Conservation (phyloP, 2,113 vertebrate species). For the Psilopsiagon aurifrons region DNA sequence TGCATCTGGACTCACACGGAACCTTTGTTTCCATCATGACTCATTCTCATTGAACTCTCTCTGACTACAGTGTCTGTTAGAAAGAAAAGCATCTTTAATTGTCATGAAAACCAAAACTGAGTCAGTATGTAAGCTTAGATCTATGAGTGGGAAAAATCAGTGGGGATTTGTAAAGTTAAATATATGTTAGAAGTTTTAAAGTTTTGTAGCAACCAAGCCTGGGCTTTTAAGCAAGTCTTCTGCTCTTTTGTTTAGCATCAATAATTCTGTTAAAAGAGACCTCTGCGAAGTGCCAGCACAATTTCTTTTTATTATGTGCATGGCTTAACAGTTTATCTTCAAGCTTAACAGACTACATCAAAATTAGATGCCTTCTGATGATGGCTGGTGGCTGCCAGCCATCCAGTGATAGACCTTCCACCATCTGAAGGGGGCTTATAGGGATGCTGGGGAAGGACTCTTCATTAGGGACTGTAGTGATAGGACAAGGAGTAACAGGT, state of each 20-base stretch:
- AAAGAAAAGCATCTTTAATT: neutral
- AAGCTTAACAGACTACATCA: neutral
- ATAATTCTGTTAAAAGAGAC: neutral
- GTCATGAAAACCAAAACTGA: neutral
- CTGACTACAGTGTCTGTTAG: neutral
- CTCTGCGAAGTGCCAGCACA: neutral
- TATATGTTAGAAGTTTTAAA: neutral
- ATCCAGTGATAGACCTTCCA: no score
- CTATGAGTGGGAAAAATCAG: neutral
- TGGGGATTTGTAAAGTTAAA: neutral
- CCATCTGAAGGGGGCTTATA: no score
- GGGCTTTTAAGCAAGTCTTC: neutral
- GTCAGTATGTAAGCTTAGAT: neutral
- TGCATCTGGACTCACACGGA: neutral
- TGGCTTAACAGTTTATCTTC: neutral
- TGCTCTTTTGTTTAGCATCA: neutral
- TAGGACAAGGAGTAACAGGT: no score
- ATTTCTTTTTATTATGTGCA: rapidly evolving
- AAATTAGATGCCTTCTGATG: neutral
- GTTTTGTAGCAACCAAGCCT: neutral
- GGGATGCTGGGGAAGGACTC: no score
- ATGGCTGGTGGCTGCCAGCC: neutral
- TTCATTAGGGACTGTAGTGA: no score
- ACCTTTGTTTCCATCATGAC: neutral
- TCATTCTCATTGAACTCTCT: neutral